phyloP scores from a whole-genome alignment of 2,113 vertebrate species.

The Eublepharis macularius region DNA sequence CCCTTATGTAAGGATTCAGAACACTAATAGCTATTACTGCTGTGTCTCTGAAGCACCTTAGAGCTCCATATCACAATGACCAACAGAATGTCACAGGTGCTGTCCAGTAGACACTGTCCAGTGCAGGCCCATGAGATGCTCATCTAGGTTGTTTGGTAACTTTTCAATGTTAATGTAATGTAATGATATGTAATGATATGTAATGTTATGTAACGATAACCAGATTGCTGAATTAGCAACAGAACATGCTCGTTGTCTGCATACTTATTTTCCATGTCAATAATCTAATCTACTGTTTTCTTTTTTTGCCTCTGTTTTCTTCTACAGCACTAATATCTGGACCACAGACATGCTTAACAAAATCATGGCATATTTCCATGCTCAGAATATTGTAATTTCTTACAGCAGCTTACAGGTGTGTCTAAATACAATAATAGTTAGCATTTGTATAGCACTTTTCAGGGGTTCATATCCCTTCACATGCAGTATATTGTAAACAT shows the following conservation, averaged over 20 bases:
- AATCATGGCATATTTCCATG: conserved; percentile 71
- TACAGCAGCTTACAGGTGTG: conserved; percentile 74
- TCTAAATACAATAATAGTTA: conserved; percentile 4
- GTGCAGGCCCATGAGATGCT: neutral
- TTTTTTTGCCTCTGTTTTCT: conserved; percentile 34
- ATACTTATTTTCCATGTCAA: conserved; percentile 3
- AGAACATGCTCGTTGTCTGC: neutral
- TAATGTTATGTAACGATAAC: rapidly evolving
- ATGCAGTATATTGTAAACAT: too few relatives aligned
- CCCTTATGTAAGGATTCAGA: too few relatives aligned
- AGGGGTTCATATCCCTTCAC: neutral
- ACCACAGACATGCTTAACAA: conserved; percentile 67
- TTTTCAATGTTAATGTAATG: neutral
- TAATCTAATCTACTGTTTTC: neutral
- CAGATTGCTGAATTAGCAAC: neutral
- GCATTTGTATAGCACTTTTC: neutral
- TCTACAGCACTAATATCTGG: conserved; percentile 69
- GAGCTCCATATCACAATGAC: too few relatives aligned
- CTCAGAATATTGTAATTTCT: conserved; percentile 60
- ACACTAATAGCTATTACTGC: too few relatives aligned
- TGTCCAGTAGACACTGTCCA: neutral
- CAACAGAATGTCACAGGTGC: neutral
- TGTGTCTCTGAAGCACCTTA: too few relatives aligned
- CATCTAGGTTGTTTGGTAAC: neutral
- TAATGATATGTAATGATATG: neutral